Conservation (phyloP, 2,113 vertebrate genomes). For the Gavia stellata region DNA sequence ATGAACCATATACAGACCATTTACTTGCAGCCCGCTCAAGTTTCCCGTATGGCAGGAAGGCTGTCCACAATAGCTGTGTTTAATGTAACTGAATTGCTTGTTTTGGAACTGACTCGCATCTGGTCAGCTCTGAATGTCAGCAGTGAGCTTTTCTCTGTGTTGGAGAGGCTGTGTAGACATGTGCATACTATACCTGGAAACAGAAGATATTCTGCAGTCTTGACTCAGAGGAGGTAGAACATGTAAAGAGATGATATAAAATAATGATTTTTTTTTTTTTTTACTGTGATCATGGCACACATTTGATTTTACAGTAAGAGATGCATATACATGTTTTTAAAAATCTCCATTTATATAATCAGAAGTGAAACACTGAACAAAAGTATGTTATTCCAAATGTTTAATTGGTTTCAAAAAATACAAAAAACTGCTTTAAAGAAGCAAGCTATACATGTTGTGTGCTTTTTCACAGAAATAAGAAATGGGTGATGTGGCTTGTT, state of each 20-base stretch:
- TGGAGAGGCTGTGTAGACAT: neutral
- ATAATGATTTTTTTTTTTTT: neutral
- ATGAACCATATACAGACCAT: neutral
- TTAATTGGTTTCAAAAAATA: neutral
- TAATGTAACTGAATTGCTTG: neutral
- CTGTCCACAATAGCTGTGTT: neutral
- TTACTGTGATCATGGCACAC: neutral
- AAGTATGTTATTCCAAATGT: neutral
- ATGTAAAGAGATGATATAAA: neutral
- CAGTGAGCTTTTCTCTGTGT: neutral
- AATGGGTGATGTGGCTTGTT: constrained; percentile 4
- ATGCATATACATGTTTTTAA: neutral
- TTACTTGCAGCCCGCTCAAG: neutral
- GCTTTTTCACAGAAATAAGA: neutral
- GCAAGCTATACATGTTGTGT: neutral
- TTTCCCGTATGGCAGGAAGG: neutral
- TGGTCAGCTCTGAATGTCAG: neutral
- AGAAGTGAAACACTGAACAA: neutral
- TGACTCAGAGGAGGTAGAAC: neutral
- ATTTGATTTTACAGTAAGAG: neutral
- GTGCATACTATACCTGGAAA: neutral
- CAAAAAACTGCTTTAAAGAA: neutral
- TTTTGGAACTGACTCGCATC: neutral
- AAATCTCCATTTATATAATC: neutral
- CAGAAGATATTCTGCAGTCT: neutral